Evolutionary conservation across 2,797 vertebrate genomes (phyloP), one percentile per base, ranked within the genome.

Genomic region (Pterois miles): DNA sequence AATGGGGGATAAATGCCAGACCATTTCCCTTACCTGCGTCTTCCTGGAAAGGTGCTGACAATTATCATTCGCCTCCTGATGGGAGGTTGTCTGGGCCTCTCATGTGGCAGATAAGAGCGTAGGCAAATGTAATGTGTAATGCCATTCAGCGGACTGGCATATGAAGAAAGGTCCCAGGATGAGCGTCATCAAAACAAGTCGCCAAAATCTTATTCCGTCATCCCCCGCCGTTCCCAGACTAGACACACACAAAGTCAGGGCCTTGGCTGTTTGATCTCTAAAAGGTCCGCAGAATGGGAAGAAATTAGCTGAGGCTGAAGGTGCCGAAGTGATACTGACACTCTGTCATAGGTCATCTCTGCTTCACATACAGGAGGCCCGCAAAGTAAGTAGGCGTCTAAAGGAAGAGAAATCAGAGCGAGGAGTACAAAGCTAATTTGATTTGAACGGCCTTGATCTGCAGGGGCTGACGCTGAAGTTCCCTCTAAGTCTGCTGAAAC

Each of bases 41-140:
- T 93, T 89, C 81, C 74, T 76, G 12, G 74, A 88, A 93, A 89
- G 72, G 83, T 40, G 59, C 78, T 60, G 86, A 85, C 87, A 88
- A 92, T 93, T 90, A 93, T 94, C 93, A 77, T 86, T 80, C 12
- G 72, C 87, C 81, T 90, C 87, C 67, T 91, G 83, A 88, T 86
- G 88, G 88, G 90, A 80, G 87, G 86, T 80, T 90, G 91, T 94
- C 94, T 94, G 93, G 92, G 88, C 82, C 88, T 95, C 91, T 94
- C 90, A 94, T 94, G 92, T 94, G 74, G 71, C 69, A 89, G 93
- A 94, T 95, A 94, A 95, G 90, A 90, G 79, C 79, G 85, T 38
- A 72, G 79, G 90, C 85, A 90, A 92, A 93, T 91, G 71, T 74
- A 73, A 90, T 74, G 81, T 90, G 87, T 93, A 92, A 94, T 91